These are phyloP conservation scores for Sinocyclocheilus maitianheensis DNA, from an alignment of 2,113 vertebrate species.

Conservation along the genomic window DNA sequence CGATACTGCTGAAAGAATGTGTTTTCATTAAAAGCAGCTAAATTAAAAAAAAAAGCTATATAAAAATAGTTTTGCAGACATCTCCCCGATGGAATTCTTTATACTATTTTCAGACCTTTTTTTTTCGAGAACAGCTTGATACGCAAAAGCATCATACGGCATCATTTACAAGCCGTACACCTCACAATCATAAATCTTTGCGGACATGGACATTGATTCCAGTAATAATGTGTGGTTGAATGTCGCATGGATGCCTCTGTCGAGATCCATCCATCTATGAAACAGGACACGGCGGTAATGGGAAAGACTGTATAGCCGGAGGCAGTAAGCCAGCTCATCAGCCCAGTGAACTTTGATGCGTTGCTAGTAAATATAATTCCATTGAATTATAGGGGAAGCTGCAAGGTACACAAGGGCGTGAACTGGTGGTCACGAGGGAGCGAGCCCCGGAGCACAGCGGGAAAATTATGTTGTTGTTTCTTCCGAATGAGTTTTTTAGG, in stretches of 20 bases:
- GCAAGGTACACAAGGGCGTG: constrained; percentile 61
- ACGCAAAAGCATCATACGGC: background rate
- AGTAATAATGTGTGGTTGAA: constrained; percentile 66
- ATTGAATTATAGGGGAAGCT: too few species aligned
- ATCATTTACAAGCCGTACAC: constrained; percentile 41
- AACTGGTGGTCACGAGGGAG: constrained; percentile 61
- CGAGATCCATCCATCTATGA: constrained; percentile 81
- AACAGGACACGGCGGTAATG: constrained; percentile 81
- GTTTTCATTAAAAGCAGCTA: background rate
- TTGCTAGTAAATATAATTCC: constrained; percentile 81
- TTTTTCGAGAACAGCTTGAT: background rate
- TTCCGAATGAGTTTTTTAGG: constrained; percentile 56
- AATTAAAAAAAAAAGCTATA: background rate
- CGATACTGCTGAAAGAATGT: background rate
- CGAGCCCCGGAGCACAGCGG: constrained; percentile 44
- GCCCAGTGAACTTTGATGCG: constrained; percentile 79
- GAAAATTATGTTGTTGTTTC: constrained; percentile 58
- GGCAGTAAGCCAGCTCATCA: constrained; percentile 81
- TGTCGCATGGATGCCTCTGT: constrained; percentile 62
- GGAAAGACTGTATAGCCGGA: constrained; percentile 77
- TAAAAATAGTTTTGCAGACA: background rate
- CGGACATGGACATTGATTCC: constrained; percentile 74
- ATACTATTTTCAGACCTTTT: background rate
- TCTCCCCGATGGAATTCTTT: background rate
- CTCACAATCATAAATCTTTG: constrained; percentile 66